Conservation (phyloP, 2,113 vertebrate species). For the Chelonoidis abingdonii region DNA sequence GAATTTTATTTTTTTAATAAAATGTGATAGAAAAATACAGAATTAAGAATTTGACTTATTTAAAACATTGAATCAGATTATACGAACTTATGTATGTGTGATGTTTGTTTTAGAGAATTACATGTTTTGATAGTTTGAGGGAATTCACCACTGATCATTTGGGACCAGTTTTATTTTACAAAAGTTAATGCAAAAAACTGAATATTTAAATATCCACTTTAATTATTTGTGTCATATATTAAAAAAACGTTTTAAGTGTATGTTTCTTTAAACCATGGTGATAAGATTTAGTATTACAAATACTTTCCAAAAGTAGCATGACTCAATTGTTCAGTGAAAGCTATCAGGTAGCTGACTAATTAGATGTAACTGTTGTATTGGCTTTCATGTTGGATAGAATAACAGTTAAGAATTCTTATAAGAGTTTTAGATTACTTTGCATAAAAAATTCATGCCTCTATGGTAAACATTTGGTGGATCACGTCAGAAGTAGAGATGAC, state of each 20-base stretch:
- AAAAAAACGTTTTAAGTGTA: not conserved
- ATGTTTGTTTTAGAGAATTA: not conserved
- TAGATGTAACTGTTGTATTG: constrained; percentile 79
- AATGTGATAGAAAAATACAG: constrained; percentile 67
- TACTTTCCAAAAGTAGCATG: constrained; percentile 53
- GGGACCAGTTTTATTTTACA: not conserved
- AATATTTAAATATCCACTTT: not conserved
- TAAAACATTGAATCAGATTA: constrained; percentile 8
- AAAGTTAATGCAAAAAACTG: not conserved
- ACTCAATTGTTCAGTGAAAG: constrained; percentile 3
- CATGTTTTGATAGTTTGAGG: not conserved
- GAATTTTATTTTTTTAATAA: constrained; percentile 74
- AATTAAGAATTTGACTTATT: constrained; percentile 68
- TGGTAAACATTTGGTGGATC: constrained; percentile 65
- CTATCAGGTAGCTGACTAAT: constrained; percentile 78
- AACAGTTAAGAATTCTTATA: constrained; percentile 79
- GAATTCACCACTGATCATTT: not conserved
- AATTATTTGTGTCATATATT: not conserved
- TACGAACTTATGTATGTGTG: not conserved
- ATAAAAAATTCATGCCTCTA: constrained; percentile 84
- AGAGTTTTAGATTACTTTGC: constrained; percentile 81
- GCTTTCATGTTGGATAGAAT: constrained; percentile 82
- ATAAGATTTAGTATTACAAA: constrained; percentile 26
- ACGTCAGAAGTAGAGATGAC: constrained; percentile 65
- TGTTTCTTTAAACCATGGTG: constrained; percentile 13